phyloP scores from a whole-genome alignment of 2,113 vertebrate species.

The Muntiacus reevesi region DNA sequence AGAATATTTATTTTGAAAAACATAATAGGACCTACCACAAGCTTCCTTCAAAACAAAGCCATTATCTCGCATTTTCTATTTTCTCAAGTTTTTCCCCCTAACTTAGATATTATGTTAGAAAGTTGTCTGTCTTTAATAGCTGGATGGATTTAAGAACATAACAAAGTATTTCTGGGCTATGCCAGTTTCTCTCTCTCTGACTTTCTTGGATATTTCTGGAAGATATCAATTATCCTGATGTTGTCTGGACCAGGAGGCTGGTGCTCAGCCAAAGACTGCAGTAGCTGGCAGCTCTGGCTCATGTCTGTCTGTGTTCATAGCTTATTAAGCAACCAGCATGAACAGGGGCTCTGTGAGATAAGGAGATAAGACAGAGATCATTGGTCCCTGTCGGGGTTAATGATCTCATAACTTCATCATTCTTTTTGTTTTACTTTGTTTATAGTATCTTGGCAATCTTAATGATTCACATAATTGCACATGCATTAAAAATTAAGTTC shows the following conservation, averaged over 20 bases:
- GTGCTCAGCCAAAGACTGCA: not conserved
- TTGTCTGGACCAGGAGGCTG: not conserved
- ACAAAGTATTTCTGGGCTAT: not conserved
- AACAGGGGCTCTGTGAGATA: not conserved
- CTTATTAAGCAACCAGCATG: constrained; percentile 34
- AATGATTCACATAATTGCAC: constrained; percentile 57
- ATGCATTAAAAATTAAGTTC: constrained; percentile 62
- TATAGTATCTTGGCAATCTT: constrained; percentile 47
- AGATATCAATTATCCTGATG: not conserved
- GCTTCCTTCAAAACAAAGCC: not conserved
- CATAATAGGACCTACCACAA: not conserved
- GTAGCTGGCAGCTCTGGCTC: not conserved
- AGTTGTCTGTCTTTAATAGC: not conserved
- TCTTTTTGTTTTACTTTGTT: constrained; percentile 58
- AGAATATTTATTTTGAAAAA: not conserved
- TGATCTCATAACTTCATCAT: constrained; percentile 39
- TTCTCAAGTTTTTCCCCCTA: not conserved
- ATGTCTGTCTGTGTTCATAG: not conserved
- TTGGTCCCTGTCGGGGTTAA: constrained; percentile 27
- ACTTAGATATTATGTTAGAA: not conserved
- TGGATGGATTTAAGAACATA: not conserved
- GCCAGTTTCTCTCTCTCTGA: not conserved
- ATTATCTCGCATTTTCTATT: not conserved
- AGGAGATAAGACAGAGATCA: constrained; percentile 10
- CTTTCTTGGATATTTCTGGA: not conserved